A percentile compares a stretch with the other conserved stretches of the same genome.
Conservation (phyloP, 2,113 vertebrate species). For the Azemiops feae region DNA sequence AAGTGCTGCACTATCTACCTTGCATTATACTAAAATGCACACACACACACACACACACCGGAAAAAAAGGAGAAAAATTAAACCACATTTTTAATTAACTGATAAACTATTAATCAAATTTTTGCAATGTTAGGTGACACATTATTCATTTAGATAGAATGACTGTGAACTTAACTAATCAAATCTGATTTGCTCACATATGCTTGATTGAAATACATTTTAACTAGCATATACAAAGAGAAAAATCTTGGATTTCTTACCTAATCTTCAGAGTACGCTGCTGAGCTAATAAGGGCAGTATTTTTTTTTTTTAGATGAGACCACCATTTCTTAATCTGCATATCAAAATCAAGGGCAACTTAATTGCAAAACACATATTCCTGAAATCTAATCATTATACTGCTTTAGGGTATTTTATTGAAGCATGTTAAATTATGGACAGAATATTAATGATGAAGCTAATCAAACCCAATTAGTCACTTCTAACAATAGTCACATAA, state of each 20-base stretch:
- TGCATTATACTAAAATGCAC: constrained; percentile 76
- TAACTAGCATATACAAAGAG: constrained; percentile 83
- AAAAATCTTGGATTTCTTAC: constrained; percentile 82
- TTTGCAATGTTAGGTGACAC: constrained; percentile 87
- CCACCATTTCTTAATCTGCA: constrained; percentile 87
- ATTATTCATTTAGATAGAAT: constrained; percentile 87
- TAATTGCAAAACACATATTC: constrained; percentile 90
- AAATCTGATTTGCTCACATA: constrained; percentile 87
- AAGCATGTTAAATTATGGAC: constrained; percentile 87
- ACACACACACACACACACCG: constrained; percentile 23
- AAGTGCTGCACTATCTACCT: constrained; percentile 81
- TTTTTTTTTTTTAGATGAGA: constrained; percentile 78
- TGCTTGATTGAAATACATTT: constrained; percentile 86
- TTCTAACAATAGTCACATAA: constrained; percentile 89
- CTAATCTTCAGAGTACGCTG: constrained; percentile 84
- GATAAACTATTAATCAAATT: constrained; percentile 89
- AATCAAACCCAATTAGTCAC: constrained; percentile 88
- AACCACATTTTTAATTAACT: constrained; percentile 85
- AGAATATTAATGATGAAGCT: constrained; percentile 87
- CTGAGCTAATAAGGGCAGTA: constrained; percentile 85
- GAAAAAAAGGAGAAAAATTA: constrained; percentile 73
- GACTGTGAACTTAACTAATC: constrained; percentile 87
- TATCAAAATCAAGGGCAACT: constrained; percentile 88
- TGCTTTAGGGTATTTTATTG: constrained; percentile 88
- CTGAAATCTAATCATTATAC: constrained; percentile 88